Evolutionary conservation across 2,797 vertebrate genomes (phyloP).

Genomic region (Oceanodroma leucorhoa): DNA sequence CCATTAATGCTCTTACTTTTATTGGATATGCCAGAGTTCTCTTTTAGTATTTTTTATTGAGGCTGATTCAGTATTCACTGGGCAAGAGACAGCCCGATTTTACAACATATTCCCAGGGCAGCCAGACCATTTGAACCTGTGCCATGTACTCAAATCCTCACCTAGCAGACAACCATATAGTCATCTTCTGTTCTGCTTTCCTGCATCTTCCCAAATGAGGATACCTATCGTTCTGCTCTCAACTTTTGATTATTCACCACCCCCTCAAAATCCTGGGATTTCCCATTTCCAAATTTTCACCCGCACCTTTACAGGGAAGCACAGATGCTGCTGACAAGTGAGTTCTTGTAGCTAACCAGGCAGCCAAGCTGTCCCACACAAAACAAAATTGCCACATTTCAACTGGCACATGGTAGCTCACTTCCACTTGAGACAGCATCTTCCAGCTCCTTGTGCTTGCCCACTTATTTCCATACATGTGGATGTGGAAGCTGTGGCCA

Average conservation of each 20-base stretch:
- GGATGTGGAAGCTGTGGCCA: not conserved
- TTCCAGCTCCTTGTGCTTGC: not conserved
- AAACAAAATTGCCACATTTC: not conserved
- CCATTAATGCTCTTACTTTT: not conserved
- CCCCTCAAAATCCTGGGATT: not conserved
- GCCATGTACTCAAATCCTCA: not conserved
- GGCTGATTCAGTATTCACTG: not conserved
- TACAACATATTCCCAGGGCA: not conserved
- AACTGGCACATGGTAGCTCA: accelerated
- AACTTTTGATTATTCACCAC: not conserved
- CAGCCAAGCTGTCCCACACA: not conserved
- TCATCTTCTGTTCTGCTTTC: not conserved
- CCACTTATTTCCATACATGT: not conserved
- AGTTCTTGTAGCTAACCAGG: not conserved
- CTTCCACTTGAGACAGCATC: not conserved
- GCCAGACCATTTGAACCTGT: not conserved
- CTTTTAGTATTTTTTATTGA: not conserved
- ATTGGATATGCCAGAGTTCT: not conserved
- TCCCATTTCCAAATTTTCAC: not conserved
- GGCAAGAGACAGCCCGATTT: not conserved
- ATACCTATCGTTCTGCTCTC: not conserved
- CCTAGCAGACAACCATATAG: not conserved
- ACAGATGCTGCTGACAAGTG: not conserved
- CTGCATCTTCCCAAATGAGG: not conserved
- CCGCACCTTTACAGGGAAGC: not conserved